Evolutionary conservation across 2,113 vertebrate species (phyloP).

Genomic region (Gasterosteus aculeatus): DNA sequence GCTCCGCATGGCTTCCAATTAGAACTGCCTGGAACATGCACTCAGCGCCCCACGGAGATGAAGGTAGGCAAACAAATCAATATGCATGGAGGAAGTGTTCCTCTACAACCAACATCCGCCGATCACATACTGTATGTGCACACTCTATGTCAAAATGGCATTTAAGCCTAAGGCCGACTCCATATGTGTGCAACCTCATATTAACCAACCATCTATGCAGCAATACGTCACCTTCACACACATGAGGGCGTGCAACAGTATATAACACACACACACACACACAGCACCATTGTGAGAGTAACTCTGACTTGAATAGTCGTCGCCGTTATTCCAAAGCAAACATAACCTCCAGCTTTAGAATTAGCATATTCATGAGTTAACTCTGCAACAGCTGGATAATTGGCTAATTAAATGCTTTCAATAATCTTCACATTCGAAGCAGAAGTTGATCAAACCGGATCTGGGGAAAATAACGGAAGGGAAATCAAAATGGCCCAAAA

Average conservation of each 20-base stretch:
- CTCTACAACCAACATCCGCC: conserved; percentile 24
- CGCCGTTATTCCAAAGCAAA: conserved; percentile 68
- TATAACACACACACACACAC: neutral
- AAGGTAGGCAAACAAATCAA: conserved; percentile 64
- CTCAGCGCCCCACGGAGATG: conserved; percentile 46
- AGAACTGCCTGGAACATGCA: conserved; percentile 54
- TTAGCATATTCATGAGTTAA: conserved; percentile 80
- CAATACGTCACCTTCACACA: neutral
- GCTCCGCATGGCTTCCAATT: conserved; percentile 66
- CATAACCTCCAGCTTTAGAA: conserved; percentile 73
- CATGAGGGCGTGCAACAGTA: neutral
- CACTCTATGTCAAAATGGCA: neutral
- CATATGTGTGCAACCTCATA: neutral
- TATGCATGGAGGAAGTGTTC: conserved; percentile 40
- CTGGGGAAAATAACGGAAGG: conserved; percentile 61
- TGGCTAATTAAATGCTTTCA: conserved; percentile 76
- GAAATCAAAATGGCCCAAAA: conserved; percentile 40
- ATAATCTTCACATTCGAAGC: conserved; percentile 73
- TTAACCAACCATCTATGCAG: neutral
- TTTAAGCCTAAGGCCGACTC: neutral
- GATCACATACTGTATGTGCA: neutral
- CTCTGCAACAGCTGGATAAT: conserved; percentile 76
- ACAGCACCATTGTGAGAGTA: conserved; percentile 27
- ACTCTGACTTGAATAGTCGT: conserved; percentile 62
- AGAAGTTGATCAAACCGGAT: conserved; percentile 74